Evolutionary conservation across 2,888 invertebrate genomes (phyloP), one percentile per base, ranked within the genome.

Genomic region (Anthoptus insignis): DNA sequence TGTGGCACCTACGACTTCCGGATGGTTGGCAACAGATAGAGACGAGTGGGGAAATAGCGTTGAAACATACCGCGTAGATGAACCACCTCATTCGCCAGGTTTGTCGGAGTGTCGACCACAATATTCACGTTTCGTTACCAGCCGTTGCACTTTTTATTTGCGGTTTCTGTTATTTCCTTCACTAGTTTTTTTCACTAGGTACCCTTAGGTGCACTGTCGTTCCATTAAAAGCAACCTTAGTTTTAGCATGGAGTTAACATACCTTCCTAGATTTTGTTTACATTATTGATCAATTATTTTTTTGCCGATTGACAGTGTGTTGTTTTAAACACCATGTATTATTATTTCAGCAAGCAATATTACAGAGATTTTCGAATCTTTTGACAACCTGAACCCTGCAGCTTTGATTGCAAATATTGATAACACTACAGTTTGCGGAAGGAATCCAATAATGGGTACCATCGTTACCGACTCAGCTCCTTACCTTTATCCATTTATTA

Each of bases 401-500:
- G 94, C 95, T 14, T 80, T 95, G 73, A 92, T 93, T 68, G 94
- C 94, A 59, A 94, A 95, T 75, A 94, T 94, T 65, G 93, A 92
- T 77, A 90, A 92, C 73, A 89, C 94, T 22, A 92, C 93, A 8
- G 95, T 95, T 66, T 98, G 98, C 83, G 97, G 96, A 65, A 95
- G 97, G 37, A 95, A 96, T 67, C 97, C 97, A 81, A 98, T 98
- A 78, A 98, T 98, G 98, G 98, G 98, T 49, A 97, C 96, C 53
- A 98, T 98, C 76, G 98, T 98, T 8, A 96, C 97, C 78, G 98
- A 98, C 82, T 97, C 99, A 0, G 98, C 99, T 9, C 99, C 99
- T 0, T 99, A 98, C 87, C 94, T 99, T 57, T 99, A 98, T 90
- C 99, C 99, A 0, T 99, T 99, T 89, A 98, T 98, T 80, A 98